phyloP scores from a whole-genome alignment of 2,888 invertebrate species.

The Venusia cambrica region DNA sequence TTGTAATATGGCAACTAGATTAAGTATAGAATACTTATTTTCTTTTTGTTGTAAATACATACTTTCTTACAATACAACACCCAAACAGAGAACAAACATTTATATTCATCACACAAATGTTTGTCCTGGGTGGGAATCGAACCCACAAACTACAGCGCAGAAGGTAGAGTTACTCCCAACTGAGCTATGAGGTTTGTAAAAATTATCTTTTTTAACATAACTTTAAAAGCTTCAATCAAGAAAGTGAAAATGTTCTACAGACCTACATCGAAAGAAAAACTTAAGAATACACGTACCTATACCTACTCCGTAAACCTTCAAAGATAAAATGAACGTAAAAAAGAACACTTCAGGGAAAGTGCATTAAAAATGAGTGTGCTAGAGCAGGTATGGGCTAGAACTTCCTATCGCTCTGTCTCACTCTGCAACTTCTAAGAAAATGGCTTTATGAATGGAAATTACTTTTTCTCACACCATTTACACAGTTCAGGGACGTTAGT shows the following conservation, averaged over 20 bases:
- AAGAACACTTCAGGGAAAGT: slow-evolving; percentile 64
- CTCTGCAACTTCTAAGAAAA: slow-evolving; percentile 63
- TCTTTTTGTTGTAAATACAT: too few species aligned
- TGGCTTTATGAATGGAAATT: slow-evolving; percentile 77
- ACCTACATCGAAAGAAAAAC: slow-evolving; percentile 48
- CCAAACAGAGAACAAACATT: too few species aligned
- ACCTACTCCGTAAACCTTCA: slow-evolving; percentile 57
- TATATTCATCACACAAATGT: too few species aligned
- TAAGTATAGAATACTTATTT: too few species aligned
- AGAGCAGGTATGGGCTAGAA: slow-evolving; percentile 44
- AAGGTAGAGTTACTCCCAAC: too few species aligned
- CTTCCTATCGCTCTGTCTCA: slow-evolving; percentile 37
- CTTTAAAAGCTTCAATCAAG: slow-evolving; percentile 13
- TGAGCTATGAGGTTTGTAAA: too few species aligned
- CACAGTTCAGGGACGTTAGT: slow-evolving; percentile 64
- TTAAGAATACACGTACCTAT: slow-evolving; percentile 46
- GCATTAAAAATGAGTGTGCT: slow-evolving; percentile 72
- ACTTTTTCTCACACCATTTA: slow-evolving; percentile 74
- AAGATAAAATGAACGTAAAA: slow-evolving; percentile 56
- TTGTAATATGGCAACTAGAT: too few species aligned
- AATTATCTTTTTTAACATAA: too few species aligned
- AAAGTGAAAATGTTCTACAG: slow-evolving; percentile 47
- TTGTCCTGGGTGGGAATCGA: too few species aligned
- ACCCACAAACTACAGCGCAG: too few species aligned
- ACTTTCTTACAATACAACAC: too few species aligned